phyloP scores from a whole-genome alignment of 2,888 invertebrate genomes.

The Watsonalla cultraria region DNA sequence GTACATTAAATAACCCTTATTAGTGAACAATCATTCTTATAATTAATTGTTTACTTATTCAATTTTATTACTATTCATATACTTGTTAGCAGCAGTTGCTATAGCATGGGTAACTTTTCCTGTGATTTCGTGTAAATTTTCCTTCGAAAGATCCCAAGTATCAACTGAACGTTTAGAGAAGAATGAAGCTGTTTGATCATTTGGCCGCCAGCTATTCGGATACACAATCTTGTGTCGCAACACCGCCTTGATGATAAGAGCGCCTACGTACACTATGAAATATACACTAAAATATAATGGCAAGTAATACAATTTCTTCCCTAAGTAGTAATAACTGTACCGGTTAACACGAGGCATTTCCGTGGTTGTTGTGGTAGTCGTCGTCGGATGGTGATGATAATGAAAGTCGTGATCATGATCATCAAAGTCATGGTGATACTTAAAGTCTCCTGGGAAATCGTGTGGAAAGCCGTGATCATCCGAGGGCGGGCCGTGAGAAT shows the following conservation, averaged over 20 bases:
- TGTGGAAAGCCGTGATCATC: conserved; percentile 66
- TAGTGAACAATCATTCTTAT: neutral
- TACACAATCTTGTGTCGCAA: conserved; percentile 85
- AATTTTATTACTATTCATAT: conserved; percentile 35
- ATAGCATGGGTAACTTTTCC: conserved; percentile 66
- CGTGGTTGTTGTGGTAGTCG: conserved; percentile 64
- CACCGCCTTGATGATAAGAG: conserved; percentile 84
- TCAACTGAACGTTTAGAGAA: conserved; percentile 65
- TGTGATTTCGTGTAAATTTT: conserved; percentile 70
- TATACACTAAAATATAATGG: conserved; percentile 87
- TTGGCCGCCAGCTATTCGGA: conserved; percentile 75
- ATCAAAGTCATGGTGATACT: conserved; percentile 64
- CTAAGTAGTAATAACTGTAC: conserved; percentile 87
- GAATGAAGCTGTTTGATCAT: conserved; percentile 55
- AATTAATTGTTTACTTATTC: conserved; percentile 16
- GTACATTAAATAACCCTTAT: conserved; percentile 6
- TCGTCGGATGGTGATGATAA: conserved; percentile 52
- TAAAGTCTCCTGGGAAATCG: conserved; percentile 66
- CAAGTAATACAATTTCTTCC: conserved; percentile 86
- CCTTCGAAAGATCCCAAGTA: conserved; percentile 67
- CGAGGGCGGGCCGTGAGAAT: conserved; percentile 30
- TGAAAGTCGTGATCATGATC: conserved; percentile 49
- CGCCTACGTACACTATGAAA: conserved; percentile 83
- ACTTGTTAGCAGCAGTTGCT: conserved; percentile 60
- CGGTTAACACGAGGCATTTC: conserved; percentile 79